Percentiles rank a stretch among this genome's conserved stretches.
Evolutionary conservation across 2,888 invertebrate genomes (phyloP).

Genomic region (Cactoblastis cactorum): DNA sequence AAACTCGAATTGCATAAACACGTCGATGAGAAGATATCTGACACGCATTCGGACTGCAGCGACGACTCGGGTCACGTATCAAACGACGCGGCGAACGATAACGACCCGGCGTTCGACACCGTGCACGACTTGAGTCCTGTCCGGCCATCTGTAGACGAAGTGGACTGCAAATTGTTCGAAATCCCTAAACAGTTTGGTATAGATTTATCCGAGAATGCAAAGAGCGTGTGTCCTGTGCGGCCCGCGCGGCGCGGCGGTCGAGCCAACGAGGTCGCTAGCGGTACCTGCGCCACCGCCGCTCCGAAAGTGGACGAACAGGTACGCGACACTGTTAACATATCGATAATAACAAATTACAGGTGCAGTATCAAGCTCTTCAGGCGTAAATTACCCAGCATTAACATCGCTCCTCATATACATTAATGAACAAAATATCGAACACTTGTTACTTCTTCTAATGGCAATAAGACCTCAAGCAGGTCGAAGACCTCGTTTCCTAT

Average conservation of each 20-base stretch:
- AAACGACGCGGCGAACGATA: conserved; percentile 88
- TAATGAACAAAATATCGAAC: conserved; percentile 33
- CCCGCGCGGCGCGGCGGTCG: conserved; percentile 67
- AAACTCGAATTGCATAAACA: conserved; percentile 63
- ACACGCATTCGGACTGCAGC: conserved; percentile 84
- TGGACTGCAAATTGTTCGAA: conserved; percentile 61
- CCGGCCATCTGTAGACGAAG: conserved; percentile 47
- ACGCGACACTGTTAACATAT: conserved; percentile 74
- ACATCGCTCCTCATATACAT: conserved; percentile 35
- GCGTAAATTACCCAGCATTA: conserved; percentile 41
- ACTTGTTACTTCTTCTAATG: conserved; percentile 42
- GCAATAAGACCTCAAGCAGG: conserved; percentile 38
- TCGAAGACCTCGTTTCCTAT: conserved; percentile 50
- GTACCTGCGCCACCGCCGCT: conserved; percentile 68
- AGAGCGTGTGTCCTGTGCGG: conserved; percentile 68
- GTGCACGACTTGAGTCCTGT: conserved; percentile 51
- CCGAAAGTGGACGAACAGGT: conserved; percentile 78
- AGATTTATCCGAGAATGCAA: conserved; percentile 58
- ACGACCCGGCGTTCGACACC: conserved; percentile 69
- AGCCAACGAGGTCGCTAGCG: conserved; percentile 76
- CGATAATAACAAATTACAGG: conserved; percentile 70
- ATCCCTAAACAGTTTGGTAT: conserved; percentile 64
- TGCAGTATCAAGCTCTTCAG: conserved; percentile 33
- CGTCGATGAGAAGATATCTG: conserved; percentile 72
- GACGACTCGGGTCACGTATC: conserved; percentile 91